Percentiles rank a stretch among this genome's conserved stretches.
Conservation (phyloP, 1,140 invertebrate genomes). For the Drosophila guanche region DNA sequence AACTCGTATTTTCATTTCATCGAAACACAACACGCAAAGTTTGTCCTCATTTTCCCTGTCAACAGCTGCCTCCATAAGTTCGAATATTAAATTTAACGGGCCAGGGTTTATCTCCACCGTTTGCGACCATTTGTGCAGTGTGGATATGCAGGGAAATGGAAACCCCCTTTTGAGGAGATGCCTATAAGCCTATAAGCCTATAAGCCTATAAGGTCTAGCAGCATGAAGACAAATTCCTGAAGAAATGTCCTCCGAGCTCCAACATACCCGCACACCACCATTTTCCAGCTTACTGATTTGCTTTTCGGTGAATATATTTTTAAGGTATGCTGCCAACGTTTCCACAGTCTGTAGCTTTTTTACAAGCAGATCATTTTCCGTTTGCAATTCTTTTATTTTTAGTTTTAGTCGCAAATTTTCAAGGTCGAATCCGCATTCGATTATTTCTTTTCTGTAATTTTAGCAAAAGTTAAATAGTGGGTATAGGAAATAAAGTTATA, state of each 20-base stretch:
- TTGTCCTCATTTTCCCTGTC: slow-evolving; percentile 18
- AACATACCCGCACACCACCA: background rate
- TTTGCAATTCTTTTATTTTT: background rate
- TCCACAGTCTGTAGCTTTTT: background rate
- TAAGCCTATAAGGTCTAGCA: slow-evolving; percentile 26
- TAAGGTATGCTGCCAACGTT: background rate
- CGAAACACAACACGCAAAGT: slow-evolving; percentile 16
- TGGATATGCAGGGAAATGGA: slow-evolving; percentile 7
- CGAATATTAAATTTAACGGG: background rate
- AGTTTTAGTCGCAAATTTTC: background rate
- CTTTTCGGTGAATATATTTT: background rate
- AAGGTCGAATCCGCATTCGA: background rate
- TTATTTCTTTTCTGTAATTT: background rate
- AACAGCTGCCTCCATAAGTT: slow-evolving; percentile 5
- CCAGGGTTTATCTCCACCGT: slow-evolving; percentile 3
- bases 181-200: slow-evolving; percentile 23
- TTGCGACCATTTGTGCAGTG: slow-evolving; percentile 10
- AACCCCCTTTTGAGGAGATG: slow-evolving; percentile 22
- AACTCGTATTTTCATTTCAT: slow-evolving; percentile 25
- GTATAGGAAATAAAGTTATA: too few species aligned
- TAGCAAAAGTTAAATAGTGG: too few species aligned
- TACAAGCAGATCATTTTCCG: background rate
- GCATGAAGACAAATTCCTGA: slow-evolving; percentile 7
- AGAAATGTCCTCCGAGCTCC: slow-evolving; percentile 1
- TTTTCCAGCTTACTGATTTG: slow-evolving; percentile 1